Conservation (phyloP, 37 sponge, comb jelly and placozoan species). For the Beroe forskalii region DNA sequence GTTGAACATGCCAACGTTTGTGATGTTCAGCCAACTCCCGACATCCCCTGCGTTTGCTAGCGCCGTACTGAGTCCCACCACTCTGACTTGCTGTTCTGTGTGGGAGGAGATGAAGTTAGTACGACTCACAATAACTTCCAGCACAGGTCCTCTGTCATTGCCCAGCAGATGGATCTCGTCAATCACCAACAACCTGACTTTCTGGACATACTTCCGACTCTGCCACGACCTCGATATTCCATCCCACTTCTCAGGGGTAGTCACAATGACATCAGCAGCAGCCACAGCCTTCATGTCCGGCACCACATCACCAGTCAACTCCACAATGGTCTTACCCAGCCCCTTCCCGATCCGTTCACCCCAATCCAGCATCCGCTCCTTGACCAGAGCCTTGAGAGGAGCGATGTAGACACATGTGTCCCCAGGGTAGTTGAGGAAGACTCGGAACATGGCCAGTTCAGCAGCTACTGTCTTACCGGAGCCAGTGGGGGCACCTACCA, state of each 20-base stretch:
- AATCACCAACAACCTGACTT: conserved; percentile 85
- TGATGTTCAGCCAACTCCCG: conserved; percentile 92
- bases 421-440: conserved; percentile 9
- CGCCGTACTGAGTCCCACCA: conserved; percentile 94
- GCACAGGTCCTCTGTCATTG: conserved; percentile 94
- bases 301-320: conserved; percentile 94
- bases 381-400: conserved; percentile 95
- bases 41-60: conserved; percentile 96
- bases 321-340: conserved; percentile 89
- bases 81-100: conserved; percentile 81
- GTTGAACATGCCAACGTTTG: conserved; percentile 90
- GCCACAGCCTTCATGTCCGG: conserved; percentile 91
- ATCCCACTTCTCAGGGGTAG: conserved; percentile 99
- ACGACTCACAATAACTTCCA: conserved; percentile 96
- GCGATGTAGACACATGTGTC: conserved; percentile 92
- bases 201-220: conserved; percentile 80
- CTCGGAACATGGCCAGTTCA: conserved; percentile 92
- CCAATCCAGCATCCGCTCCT: conserved; percentile 96
- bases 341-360: conserved; percentile 72
- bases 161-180: conserved; percentile 99
- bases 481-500: conserved; percentile 97
- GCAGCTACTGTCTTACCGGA: conserved; percentile 99
- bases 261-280: conserved; percentile 91
- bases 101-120: conserved; percentile 98
- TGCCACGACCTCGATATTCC: conserved; percentile 97